Percentiles rank a stretch among this genome's conserved stretches.
phyloP scores from a whole-genome alignment of 2,888 invertebrate genomes.

The Macaria notata region DNA sequence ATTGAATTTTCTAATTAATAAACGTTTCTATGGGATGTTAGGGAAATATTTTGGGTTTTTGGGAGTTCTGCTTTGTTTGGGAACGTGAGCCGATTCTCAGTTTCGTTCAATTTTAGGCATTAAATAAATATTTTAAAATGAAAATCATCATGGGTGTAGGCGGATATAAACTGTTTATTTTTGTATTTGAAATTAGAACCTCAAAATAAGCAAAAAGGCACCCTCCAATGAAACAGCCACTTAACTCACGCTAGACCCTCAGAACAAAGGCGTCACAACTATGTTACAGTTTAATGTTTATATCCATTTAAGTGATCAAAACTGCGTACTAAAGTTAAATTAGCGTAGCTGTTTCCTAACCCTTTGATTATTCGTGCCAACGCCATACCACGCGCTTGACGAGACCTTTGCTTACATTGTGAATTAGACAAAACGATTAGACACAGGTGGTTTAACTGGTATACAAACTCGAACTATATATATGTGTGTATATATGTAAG shows the following conservation, averaged over 20 bases:
- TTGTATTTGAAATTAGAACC: no score
- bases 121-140: no score
- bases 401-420: slow-evolving; percentile 30
- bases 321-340: slow-evolving; percentile 27
- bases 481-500: not conserved
- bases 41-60: not conserved
- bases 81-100: no score
- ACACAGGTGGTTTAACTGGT: slow-evolving; percentile 29
- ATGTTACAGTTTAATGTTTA: slow-evolving; percentile 11
- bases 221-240: not conserved
- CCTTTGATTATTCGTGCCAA: slow-evolving; percentile 37
- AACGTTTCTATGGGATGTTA: slow-evolving; percentile 6
- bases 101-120: no score
- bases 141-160: no score
- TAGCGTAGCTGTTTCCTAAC: slow-evolving; percentile 29
- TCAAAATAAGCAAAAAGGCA: no score
- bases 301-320: slow-evolving; percentile 20
- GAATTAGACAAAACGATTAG: slow-evolving; percentile 33
- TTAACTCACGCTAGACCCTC: not conserved
- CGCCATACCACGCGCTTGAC: slow-evolving; percentile 33
- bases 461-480: slow-evolving; percentile 12
- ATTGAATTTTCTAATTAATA: slow-evolving; percentile 24
- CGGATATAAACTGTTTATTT: no score
- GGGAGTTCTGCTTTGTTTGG: not conserved
- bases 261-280: slow-evolving; percentile 7